These are phyloP conservation scores for Amphiprion clarkii DNA, from an alignment of 2,797 vertebrate genomes.

Conservation along the genomic window DNA sequence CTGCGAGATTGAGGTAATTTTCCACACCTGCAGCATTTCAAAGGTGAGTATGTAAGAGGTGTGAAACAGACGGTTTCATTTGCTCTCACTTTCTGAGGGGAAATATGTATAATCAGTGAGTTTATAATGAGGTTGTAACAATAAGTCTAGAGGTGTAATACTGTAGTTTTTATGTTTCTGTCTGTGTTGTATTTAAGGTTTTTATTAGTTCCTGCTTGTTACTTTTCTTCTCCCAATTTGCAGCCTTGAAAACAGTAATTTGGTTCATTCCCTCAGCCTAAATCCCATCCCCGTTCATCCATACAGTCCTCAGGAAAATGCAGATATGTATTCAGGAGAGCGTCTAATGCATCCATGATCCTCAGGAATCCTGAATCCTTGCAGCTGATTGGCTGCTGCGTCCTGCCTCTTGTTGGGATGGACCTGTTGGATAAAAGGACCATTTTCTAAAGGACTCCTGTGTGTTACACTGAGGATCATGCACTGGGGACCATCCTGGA, in stretches of 20 bases:
- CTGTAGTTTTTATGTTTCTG: not conserved
- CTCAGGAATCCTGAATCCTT: conserved; percentile 91
- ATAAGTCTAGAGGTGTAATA: not conserved
- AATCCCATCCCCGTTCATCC: conserved; percentile 48
- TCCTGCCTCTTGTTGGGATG: conserved; percentile 93
- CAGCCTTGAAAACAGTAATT: not conserved
- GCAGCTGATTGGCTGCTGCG: conserved; percentile 95
- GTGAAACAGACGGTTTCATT: conserved; percentile 36
- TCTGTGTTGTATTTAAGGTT: not conserved
- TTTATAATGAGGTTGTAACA: not conserved
- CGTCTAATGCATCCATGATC: conserved; percentile 77
- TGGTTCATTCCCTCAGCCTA: conserved; percentile 7
- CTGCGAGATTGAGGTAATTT: conserved; percentile 54
- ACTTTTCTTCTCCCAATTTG: not conserved
- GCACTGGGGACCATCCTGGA: conserved; percentile 89
- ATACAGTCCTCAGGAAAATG: conserved; percentile 53
- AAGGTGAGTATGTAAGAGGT: conserved; percentile 19
- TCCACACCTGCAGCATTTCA: conserved; percentile 50
- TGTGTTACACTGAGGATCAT: conserved; percentile 90
- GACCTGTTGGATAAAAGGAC: conserved; percentile 98
- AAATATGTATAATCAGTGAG: not conserved
- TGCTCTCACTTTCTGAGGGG: not conserved
- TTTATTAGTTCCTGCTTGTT: not conserved
- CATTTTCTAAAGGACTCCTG: conserved; percentile 92
- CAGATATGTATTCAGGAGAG: conserved; percentile 70